phyloP scores from a whole-genome alignment of 2,888 invertebrate genomes.

The Ernsta delagoae region DNA sequence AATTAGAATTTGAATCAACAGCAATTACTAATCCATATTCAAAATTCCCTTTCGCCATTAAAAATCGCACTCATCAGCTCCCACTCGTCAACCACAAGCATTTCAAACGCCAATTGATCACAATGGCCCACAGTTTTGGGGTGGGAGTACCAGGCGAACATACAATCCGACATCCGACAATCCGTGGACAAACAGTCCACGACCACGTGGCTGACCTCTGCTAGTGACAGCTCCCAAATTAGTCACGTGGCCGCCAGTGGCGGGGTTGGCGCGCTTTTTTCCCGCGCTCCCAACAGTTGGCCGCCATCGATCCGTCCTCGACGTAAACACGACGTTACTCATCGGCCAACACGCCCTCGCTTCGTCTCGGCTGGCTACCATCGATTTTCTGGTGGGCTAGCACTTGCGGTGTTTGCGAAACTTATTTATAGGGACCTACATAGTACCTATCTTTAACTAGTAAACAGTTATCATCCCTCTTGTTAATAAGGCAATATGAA shows the following conservation, averaged over 20 bases:
- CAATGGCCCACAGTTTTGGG: constrained; percentile 26
- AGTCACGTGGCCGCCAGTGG: constrained; percentile 83
- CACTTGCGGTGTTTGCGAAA: constrained; percentile 9
- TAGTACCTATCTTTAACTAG: too few relatives aligned
- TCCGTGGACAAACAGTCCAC: constrained; percentile 38
- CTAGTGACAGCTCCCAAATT: constrained; percentile 81
- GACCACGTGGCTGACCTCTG: constrained; percentile 71
- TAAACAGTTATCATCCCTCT: too few relatives aligned
- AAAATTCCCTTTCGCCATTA: neutral
- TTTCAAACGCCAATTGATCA: neutral
- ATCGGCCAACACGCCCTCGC: constrained; percentile 51
- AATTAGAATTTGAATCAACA: too few relatives aligned
- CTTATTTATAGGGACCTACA: neutral
- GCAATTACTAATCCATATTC: neutral
- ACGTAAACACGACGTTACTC: constrained; percentile 67
- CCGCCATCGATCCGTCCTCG: constrained; percentile 69
- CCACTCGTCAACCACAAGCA: too few relatives aligned
- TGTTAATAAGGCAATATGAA: too few relatives aligned
- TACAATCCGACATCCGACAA: neutral
- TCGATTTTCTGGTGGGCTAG: constrained; percentile 63
- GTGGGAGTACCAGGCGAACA: neutral
- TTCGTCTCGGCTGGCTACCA: constrained; percentile 62
- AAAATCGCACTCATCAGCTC: too few relatives aligned
- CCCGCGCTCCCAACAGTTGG: constrained; percentile 76
- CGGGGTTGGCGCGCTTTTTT: constrained; percentile 56